Evolutionary conservation across 2,113 vertebrate species (phyloP), one percentile per base, ranked within the genome.

Genomic region (Geococcyx californianus): DNA sequence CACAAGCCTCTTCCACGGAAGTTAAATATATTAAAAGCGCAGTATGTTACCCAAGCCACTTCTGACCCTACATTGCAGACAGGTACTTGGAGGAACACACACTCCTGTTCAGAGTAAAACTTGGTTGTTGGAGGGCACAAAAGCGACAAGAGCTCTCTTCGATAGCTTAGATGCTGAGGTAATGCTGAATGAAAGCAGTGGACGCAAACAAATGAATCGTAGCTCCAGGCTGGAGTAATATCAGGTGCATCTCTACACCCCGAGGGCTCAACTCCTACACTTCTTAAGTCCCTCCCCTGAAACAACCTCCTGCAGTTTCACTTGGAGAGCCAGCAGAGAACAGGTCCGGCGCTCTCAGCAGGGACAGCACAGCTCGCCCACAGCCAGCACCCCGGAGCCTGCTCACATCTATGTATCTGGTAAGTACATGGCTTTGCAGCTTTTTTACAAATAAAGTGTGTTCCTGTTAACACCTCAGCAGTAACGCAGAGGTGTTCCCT

Each of bases 171-270:
- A 84, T 93, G 95, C 95, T 89, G 96, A 97, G 94, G 96, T 93
- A 96, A 97, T 54, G 93, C 93, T 84, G 94, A 92, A 95, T 88
- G 92, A 96, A 97, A 97, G 96, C 95, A 93, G 88, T 94, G 97
- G 98, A 97, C 94, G 96, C 97, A 98, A 98, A 98, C 97, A 97
- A 98, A 97, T 97, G 98, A 98, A 98, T 95, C 89, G 98, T 99
- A 97, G 99, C 99, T 99, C 89, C 97, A 97, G 99, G 99, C 99
- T 96, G 98, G 98, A 98, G 98, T 98, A 99, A 99, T 99, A 99
- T 99, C 98, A 99, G 98, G 98, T 98, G 98, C 98, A 99, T 99
- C 98, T 98, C 97, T 98, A 98, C 98, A 98, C 98, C 99, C 99
- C 58, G 96, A 99, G 99, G 99, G 99, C 98, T 98, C 98, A 98